Evolutionary conservation across 2,797 vertebrate genomes (phyloP), one percentile per base, ranked within the genome.

Genomic region (Cirrhinus mrigala): DNA sequence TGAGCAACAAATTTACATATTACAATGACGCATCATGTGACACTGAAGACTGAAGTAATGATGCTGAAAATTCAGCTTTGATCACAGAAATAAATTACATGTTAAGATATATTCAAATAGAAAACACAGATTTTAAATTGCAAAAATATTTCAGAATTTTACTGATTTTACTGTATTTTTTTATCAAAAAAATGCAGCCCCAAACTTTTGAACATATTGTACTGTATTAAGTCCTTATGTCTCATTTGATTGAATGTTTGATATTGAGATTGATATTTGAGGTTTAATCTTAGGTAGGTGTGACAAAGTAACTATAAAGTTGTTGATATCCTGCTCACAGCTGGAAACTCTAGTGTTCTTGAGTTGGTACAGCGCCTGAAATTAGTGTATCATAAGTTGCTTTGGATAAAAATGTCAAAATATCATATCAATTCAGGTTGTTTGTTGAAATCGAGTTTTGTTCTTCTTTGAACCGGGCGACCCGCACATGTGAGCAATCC

Each of bases 101-200:
- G 16, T 73, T 27, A 50, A 0, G 1, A 27, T 50, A 27, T 18
- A 48, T 73, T 73, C 44, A 27, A 4, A 48, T 73, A 50, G 3
- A 50, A 27, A 48, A 1, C 3, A 27, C 14, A 16, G 8, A 24
- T 73, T 73, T 48, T 1, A 27, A 48, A 27, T 50, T 16, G 0
- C n/a, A 44, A 14, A 18, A 73, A 8, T 50, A 52, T 74, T 29
- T 74, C 40, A 3, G 24, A 29, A 64, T 29, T 29, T 64, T 16
- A 18, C 46, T 2, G 24, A 29, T 74, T 50, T 74, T 29, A 74
- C 46, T 18, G 46, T 11, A 74, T 74, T 52, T 74, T 40, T 73
- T 73, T 3, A 16, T 73, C 14, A 48, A 73, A 73, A 48, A 18
- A 73, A 48, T 73, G n/a, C 70, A 73, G n/a, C 44, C n/a, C n/a